Base-by-base conservation (phyloP, 2,113 vertebrate species). In the Aspiorhynchus laticeps region DNA sequence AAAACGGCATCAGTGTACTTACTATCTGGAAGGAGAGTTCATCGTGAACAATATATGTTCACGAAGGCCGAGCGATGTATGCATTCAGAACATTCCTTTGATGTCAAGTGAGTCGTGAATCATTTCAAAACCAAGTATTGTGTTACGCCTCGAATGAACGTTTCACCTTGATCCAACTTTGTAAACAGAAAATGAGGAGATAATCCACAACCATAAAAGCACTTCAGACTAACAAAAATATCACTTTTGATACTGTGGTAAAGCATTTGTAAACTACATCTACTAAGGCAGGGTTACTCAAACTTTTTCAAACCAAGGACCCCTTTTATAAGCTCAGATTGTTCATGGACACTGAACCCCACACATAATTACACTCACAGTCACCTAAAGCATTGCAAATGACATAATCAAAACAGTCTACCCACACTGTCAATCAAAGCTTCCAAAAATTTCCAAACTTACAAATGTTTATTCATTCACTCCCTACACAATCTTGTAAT, bases 11-110 rank as follows among this genome's bases (percentile, higher is more conserved):
- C 63, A 48, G 81, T 33, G 61, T 63, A 51, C 8, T 48, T 43
- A n/a, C 28, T 71, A 51, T 69, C 41, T 83, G 17, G 43, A 31
- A 38, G 38, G 26, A 48, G 81, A 83, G 81, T 71, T 81, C 79
- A 65, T 65, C n/a, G 61, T 7, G 43, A 48, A 36, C 41, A 71
- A 67, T 83, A 46, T 83, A 83, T 67, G 36, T 69, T 83, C 81
- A 12, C 11, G 28, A 83, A 51, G 81, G 81, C 43, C 10, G 6
- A 56, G 51, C 26, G 81, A 51, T 83, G 12, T 67, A 43, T 71
- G 81, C 81, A 83, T 83, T 69, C 65, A 71, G 81, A 83, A 53
- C 81, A 73, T 73, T 83, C 65, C 81, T 83, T 71, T 51, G 46
- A 83, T 73, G 65, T 73, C 65, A 73, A 71, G 65, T 71, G 46